Conservation (phyloP, 2,113 vertebrate species). For the Chaetorhynchus papuensis region DNA sequence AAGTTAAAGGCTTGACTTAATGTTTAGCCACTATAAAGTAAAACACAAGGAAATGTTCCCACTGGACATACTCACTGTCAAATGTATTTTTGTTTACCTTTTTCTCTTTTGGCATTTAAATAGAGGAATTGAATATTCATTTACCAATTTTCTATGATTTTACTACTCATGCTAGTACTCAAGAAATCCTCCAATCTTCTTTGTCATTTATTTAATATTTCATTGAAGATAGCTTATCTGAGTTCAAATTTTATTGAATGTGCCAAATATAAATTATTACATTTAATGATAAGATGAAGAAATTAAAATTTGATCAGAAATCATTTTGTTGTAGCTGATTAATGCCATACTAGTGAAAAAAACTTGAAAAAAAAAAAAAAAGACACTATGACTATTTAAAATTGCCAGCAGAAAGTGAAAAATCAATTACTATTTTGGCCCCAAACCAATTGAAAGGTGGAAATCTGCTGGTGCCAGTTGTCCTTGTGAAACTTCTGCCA, state of each 20-base stretch:
- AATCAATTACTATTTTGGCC: constrained; percentile 11
- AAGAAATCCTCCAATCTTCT: neutral
- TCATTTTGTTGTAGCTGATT: neutral
- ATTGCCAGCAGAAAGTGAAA: neutral
- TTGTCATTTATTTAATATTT: constrained; percentile 10
- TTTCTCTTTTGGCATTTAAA: constrained; percentile 43
- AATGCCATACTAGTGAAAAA: neutral
- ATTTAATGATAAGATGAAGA: neutral
- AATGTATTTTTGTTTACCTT: constrained; percentile 60
- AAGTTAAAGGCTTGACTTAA: constrained; percentile 70
- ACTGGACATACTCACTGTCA: constrained; percentile 36
- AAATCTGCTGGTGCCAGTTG: neutral
- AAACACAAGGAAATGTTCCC: constrained; percentile 59
- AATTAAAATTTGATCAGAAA: neutral
- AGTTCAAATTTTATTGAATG: neutral
- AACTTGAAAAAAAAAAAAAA: neutral
- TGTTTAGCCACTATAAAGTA: constrained; percentile 64
- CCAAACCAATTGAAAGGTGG: neutral
- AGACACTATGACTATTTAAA: neutral
- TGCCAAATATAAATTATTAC: neutral
- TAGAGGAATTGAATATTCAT: neutral
- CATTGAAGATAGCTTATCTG: neutral
- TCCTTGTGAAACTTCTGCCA: constrained; percentile 35
- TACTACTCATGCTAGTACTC: neutral
- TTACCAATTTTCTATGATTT: constrained; percentile 14